Evolutionary conservation across 2,888 invertebrate species (phyloP), one percentile per base, ranked within the genome.

Genomic region (Congeria kusceri): DNA sequence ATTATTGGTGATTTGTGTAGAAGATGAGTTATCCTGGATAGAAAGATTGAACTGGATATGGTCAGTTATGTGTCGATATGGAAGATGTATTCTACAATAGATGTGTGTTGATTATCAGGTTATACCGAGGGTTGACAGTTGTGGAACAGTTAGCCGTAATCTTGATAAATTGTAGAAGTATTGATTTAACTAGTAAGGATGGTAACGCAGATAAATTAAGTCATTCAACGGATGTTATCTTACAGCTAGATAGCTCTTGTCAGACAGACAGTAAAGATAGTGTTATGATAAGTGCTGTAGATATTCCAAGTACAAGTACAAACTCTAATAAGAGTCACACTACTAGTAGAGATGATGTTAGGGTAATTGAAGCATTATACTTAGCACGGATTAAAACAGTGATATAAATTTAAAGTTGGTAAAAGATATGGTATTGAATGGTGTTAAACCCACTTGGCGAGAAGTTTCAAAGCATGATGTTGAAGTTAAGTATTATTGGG

Each of bases 401-500:
- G 57, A 57, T 28, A 15, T 3, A 57, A 57, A 57, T 57, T 57
- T 23, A 57, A 59, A 32, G 20, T 65, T 65, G n/a, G 49, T 49
- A 4, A 65, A 49, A 18, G 64, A 65, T 49, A 18, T 62, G 3
- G 39, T 62, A 2, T 32, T 15, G 9, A 9, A 32, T 47, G 59
- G 69, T 39, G 61, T 53, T 49, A 58, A 58, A n/a, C 59, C 68
- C 20, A 28, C 15, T 13, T 68, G 68, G 58, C 68, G 58, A 28
- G 44, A 68, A 32, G 25, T 66, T 56, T 27, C 66, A 25, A 65
- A 65, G 28, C 49, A 47, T 47, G 27, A 44, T 20, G 23, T 47
- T 28, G 69, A 69, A 49, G 15, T 69, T 47, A 69, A 69, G 47
- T 69, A 61, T 46, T 69, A 53, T 23, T 67, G 67, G 67, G 44